Base-by-base conservation (phyloP, 2,888 invertebrate species). In the Rhagonycha lutea region DNA sequence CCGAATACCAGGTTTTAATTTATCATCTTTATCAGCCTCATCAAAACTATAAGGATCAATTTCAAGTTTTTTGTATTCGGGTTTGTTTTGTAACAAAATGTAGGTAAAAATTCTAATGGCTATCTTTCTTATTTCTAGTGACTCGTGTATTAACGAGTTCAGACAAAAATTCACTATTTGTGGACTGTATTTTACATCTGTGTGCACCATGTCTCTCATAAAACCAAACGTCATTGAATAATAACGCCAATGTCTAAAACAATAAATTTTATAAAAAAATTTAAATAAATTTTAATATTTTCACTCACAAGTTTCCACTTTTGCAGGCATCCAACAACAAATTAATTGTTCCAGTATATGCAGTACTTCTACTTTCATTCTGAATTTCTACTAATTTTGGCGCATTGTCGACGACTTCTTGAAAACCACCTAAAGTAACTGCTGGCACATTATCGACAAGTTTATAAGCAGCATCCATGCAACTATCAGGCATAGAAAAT, bases 191-290 rank as follows among this genome's bases (percentile, higher is more conserved):
- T 88, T 87, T 0, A 92, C 90, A 85, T 95, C 94, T 0, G 92
- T 90, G 78, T 96, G 93, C 0, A 95, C 91, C 74, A 96, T 89
- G 82, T 92, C 90, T 2, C 91, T 90, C 9, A 97, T 87, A 88
- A 96, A 92, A 78, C 92, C 91, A 85, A 95, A 91, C 0, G 93
- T 93, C 86, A 96, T 91, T 79, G 93, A 91, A 70, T 93, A 90
- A 79, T 95, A 95, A 68, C 96, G 92, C 97, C 97, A 97, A 85
- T 95, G 95, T 23, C 94, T 93, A 83, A 68, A 87, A 83, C 70
- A 77, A 32, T 18, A 47, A 18, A 18, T 11, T 11, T 65, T 73
- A 63, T n/a, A 63, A 26, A 14, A 26, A 18, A 76, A 69, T 69
- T 47, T 29, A 70, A 60, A 29, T 23, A 69, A 61, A 26, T 68